Percentiles rank a stretch among this genome's conserved stretches.
These are phyloP conservation scores for Rhinopomastus cyanomelas DNA, from an alignment of 2,113 vertebrate species.

Conservation along the genomic window DNA sequence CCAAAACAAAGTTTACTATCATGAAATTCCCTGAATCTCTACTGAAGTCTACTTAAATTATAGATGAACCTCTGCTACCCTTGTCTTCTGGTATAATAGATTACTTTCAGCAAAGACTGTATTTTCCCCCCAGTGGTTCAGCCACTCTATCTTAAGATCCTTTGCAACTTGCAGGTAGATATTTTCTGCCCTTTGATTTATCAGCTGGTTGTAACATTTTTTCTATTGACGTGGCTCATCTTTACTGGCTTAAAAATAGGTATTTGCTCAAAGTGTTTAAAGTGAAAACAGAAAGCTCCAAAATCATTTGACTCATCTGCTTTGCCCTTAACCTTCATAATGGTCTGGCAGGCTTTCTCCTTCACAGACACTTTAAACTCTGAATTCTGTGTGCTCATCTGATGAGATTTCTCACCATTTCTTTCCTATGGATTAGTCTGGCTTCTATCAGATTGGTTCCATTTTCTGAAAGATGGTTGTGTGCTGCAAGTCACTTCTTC, in stretches of 20 bases:
- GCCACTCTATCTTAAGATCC: not conserved
- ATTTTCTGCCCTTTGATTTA: constrained; percentile 10
- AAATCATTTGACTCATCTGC: constrained; percentile 1
- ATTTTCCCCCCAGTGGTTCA: not conserved
- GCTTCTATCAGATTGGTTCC: not conserved
- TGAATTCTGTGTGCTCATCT: not conserved
- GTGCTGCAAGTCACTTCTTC: not conserved
- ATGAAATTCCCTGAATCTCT: not conserved
- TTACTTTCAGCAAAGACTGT: not conserved
- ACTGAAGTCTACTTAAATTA: not conserved
- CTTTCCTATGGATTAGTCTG: not conserved
- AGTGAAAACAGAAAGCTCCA: not conserved
- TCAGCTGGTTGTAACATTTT: not conserved
- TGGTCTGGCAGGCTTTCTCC: not conserved
- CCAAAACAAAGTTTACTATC: not conserved
- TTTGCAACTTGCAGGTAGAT: not conserved
- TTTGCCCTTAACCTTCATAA: not conserved
- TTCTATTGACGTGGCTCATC: not conserved
- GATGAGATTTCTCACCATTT: not conserved
- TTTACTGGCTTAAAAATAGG: not conserved
- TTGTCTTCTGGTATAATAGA: not conserved
- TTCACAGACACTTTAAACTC: not conserved
- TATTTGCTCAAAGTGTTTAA: not conserved
- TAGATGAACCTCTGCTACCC: not conserved
- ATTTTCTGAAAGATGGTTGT: not conserved